phyloP scores from a whole-genome alignment of 2,888 invertebrate species.

The Spodoptera picta region DNA sequence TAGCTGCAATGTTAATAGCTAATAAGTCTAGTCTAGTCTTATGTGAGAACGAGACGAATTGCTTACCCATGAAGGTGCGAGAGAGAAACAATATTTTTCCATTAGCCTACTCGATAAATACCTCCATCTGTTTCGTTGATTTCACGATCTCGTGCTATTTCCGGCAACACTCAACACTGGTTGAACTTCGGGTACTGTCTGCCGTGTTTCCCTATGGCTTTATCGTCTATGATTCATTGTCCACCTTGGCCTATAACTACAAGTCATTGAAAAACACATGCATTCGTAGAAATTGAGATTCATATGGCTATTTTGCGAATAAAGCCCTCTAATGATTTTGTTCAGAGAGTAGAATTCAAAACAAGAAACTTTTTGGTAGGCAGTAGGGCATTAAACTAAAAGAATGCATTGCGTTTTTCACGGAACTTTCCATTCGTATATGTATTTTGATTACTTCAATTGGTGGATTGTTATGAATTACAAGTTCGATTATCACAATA shows the following conservation, averaged over 20 bases:
- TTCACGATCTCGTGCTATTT: slow-evolving; percentile 60
- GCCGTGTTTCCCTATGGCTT: slow-evolving; percentile 31
- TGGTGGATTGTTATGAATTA: slow-evolving; percentile 42
- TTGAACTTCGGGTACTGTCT: slow-evolving; percentile 45
- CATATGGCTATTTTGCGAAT: slow-evolving; percentile 19
- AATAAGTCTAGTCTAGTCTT: slow-evolving; percentile 1
- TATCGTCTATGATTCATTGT: slow-evolving; percentile 53
- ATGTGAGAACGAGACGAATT: slow-evolving; percentile 18
- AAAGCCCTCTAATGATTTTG: slow-evolving; percentile 6
- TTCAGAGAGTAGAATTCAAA: background rate
- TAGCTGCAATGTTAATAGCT: too few relatives aligned
- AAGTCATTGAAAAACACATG: slow-evolving; percentile 42
- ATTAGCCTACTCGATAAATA: slow-evolving; percentile 47
- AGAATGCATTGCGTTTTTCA: slow-evolving; percentile 4
- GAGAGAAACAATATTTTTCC: slow-evolving; percentile 52
- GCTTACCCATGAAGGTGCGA: slow-evolving; percentile 35
- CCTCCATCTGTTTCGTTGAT: slow-evolving; percentile 54
- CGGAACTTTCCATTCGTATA: slow-evolving; percentile 23
- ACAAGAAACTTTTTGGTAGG: background rate
- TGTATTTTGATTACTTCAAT: slow-evolving; percentile 30
- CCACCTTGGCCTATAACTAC: slow-evolving; percentile 46
- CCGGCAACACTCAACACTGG: slow-evolving; percentile 59
- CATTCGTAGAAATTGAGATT: slow-evolving; percentile 46
- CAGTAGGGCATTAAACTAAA: background rate
- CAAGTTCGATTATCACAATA: slow-evolving; percentile 55